Evolutionary conservation across 2,113 vertebrate genomes (phyloP), one percentile per base, ranked within the genome.

Genomic region (Dermatemys mawii): DNA sequence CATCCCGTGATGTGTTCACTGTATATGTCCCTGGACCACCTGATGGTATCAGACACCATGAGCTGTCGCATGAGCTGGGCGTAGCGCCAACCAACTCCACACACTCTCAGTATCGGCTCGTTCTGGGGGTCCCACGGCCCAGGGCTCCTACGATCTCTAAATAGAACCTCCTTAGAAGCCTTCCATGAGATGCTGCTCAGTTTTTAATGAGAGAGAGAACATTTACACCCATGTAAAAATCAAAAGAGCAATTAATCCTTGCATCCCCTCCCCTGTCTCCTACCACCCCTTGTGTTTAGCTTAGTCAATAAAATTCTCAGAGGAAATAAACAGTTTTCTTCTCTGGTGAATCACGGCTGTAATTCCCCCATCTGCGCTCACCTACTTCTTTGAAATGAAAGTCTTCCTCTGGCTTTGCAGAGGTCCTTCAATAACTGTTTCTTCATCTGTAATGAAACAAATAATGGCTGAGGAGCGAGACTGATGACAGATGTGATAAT

Each of bases 391-490:
- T 93, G 90, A 95, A 96, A 93, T 94, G 67, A 94, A 92, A 54
- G 70, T 94, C 78, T 67, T 94, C 78, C 50, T 90, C 91, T 49
- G 14, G 46, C 21, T 89, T 95, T 80, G 63, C 78, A 86, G 92
- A 96, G 35, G 50, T 94, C 90, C 67, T 96, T 96, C 91, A 87
- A 16, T 87, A 97, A 93, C 87, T 90, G 83, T 96, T 96, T 93
- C 91, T 53, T 46, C 73, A 51, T 95, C 70, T 92, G 80, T 48
- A 87, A 87, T 92, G 63, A 87, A 90, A 96, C 94, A 95, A 95
- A 93, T 88, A 82, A 85, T 94, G 93, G 90, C 86, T 0, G 0
- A 89, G 53, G 86, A 89, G n/a, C 0, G 35, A 92, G 94, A 96
- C 55, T 94, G 96, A 97, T 96, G 90, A 93, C 93, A 73, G 84